Percentiles rank a stretch among this genome's conserved stretches.
Evolutionary conservation across 2,797 vertebrate species (phyloP).

Genomic region (Anguilla pacifica): DNA sequence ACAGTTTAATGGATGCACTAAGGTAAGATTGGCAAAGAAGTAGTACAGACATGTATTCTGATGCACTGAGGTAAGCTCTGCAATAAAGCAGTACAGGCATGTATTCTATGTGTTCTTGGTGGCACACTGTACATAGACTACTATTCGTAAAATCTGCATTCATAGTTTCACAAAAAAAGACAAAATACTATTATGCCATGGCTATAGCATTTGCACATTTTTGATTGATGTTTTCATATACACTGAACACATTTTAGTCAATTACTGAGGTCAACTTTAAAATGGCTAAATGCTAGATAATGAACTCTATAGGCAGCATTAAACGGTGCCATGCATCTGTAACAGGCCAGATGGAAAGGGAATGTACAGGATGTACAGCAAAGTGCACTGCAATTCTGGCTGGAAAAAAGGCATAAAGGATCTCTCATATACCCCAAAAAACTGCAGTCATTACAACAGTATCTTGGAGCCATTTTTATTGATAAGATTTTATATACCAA

Average conservation of each 20-base stretch:
- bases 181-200: too few relatives aligned
- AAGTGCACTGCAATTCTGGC: background rate
- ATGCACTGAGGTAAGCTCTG: background rate
- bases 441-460: background rate
- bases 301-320: background rate
- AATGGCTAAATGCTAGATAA: background rate
- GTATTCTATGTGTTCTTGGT: background rate
- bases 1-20: background rate
- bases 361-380: background rate
- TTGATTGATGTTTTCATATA: background rate
- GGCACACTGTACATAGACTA: background rate
- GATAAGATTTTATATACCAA: background rate
- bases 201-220: background rate
- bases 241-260: background rate
- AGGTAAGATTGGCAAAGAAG: background rate
- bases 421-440: background rate
- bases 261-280: too few relatives aligned
- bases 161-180: background rate
- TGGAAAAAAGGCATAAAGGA: background rate
- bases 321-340: background rate
- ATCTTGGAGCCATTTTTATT: background rate
- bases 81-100: background rate
- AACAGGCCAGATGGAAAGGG: background rate
- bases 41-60: background rate
- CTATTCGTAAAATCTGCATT: background rate